These are phyloP conservation scores for Protobothrops flavoviridis DNA, from an alignment of 2,113 vertebrate genomes.

Conservation along the genomic window DNA sequence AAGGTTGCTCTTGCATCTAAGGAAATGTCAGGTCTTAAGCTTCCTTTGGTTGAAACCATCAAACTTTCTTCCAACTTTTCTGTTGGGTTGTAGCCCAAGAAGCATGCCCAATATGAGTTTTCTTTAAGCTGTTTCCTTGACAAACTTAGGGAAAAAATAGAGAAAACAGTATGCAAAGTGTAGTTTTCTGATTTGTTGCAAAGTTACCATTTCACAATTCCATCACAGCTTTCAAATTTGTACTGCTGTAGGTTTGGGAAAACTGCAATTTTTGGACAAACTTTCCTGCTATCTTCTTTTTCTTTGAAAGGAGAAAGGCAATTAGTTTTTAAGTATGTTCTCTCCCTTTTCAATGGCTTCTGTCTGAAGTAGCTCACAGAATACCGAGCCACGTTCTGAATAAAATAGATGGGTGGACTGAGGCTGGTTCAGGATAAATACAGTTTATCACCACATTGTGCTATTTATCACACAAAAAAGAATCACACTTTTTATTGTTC, in stretches of 20 bases:
- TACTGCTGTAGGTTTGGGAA: neutral
- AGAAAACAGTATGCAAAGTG: neutral
- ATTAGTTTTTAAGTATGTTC: slow-evolving; percentile 9
- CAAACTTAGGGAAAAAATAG: neutral
- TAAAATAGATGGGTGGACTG: neutral
- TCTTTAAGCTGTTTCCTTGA: neutral
- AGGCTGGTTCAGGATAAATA: slow-evolving; percentile 14
- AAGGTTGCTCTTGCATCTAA: neutral
- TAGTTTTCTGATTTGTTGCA: neutral
- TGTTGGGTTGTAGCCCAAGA: neutral
- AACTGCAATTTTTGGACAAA: neutral
- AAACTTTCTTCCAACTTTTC: neutral
- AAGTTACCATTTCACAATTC: neutral
- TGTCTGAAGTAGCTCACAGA: neutral
- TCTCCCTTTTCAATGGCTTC: slow-evolving; percentile 9
- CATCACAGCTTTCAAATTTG: neutral
- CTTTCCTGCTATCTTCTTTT: neutral
- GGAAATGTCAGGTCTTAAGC: neutral
- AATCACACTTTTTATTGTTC: neutral
- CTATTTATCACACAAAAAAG: slow-evolving; percentile 8
- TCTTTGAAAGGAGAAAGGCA: neutral
- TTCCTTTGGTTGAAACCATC: neutral
- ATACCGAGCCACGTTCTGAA: neutral
- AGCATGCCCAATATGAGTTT: neutral
- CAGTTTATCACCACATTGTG: slow-evolving; percentile 1